A percentile compares a stretch with the other conserved stretches of the same genome.
Conservation (phyloP, 1,140 invertebrate genomes). For the Drosophila leontia region DNA sequence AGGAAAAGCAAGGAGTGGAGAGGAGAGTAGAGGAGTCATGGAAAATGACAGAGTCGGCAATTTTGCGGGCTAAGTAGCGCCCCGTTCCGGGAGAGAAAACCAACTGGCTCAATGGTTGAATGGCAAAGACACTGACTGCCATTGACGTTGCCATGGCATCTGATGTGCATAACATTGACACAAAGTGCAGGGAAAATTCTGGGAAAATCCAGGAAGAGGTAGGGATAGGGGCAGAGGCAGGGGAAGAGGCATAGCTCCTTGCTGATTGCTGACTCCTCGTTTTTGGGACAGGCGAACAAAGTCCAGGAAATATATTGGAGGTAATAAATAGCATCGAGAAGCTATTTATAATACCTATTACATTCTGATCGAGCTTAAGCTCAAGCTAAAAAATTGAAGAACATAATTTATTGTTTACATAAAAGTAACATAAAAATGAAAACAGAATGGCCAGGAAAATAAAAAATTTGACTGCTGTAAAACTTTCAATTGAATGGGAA, state of each 20-base stretch:
- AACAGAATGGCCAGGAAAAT: not conserved
- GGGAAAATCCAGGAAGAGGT: no score
- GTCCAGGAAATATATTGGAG: slow-evolving; percentile 1
- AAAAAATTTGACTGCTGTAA: not conserved
- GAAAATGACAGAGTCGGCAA: slow-evolving; percentile 66
- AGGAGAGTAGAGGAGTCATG: slow-evolving; percentile 4
- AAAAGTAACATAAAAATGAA: not conserved
- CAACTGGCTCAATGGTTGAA: slow-evolving; percentile 23
- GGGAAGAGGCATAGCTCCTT: not conserved
- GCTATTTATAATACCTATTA: slow-evolving; percentile 1
- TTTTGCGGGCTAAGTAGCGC: slow-evolving; percentile 76
- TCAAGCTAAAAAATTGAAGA: not conserved
- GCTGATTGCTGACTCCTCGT: slow-evolving; percentile 20
- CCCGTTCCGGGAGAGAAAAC: not conserved
- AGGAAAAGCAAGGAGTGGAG: slow-evolving; percentile 1
- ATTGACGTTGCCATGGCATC: slow-evolving; percentile 53
- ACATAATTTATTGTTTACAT: not conserved
- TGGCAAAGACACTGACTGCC: slow-evolving; percentile 57
- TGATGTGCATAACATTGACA: slow-evolving; percentile 81
- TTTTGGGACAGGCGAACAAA: slow-evolving; percentile 17
- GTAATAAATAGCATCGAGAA: not conserved
- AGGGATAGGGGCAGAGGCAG: not conserved
- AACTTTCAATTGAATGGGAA: not conserved
- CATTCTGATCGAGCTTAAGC: not conserved
- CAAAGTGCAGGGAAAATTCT: slow-evolving; percentile 59